Evolutionary conservation across 1,140 invertebrate genomes (phyloP).

Genomic region (Mycetomoellerius zeteki): DNA sequence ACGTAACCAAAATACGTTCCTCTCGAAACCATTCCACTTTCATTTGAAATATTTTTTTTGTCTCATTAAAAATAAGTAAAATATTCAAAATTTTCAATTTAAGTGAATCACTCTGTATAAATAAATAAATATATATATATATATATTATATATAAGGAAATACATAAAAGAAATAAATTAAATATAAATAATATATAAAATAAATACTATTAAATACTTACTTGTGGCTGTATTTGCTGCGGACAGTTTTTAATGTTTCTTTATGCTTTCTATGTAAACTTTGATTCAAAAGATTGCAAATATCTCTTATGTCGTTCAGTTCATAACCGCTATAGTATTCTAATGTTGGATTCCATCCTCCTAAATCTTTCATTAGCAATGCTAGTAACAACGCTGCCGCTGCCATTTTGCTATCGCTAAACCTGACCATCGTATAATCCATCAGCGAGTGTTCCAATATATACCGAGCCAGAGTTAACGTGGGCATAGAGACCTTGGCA

Average conservation of each 20-base stretch:
- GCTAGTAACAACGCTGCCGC: constrained; percentile 95
- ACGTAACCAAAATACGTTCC: too few relatives aligned
- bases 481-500: constrained; percentile 95
- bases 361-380: constrained; percentile 93
- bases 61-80: too few relatives aligned
- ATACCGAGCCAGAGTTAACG: constrained; percentile 96
- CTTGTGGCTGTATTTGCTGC: constrained; percentile 98
- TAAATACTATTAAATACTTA: constrained; percentile 84
- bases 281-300: constrained; percentile 92
- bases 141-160: not conserved
- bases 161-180: not conserved
- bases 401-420: constrained; percentile 95
- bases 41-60: too few relatives aligned
- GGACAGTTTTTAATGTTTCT: constrained; percentile 93
- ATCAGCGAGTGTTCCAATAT: constrained; percentile 97
- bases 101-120: too few relatives aligned
- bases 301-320: constrained; percentile 91
- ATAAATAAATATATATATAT: not conserved
- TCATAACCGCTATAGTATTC: constrained; percentile 96
- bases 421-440: constrained; percentile 94
- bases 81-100: too few relatives aligned
- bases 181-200: constrained; percentile 20
- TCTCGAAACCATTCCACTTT: too few relatives aligned
- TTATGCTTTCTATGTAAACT: constrained; percentile 92
- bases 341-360: constrained; percentile 93